Evolutionary conservation across 2,888 invertebrate genomes (phyloP).

Genomic region (Cataglyphis rosenhaueri): DNA sequence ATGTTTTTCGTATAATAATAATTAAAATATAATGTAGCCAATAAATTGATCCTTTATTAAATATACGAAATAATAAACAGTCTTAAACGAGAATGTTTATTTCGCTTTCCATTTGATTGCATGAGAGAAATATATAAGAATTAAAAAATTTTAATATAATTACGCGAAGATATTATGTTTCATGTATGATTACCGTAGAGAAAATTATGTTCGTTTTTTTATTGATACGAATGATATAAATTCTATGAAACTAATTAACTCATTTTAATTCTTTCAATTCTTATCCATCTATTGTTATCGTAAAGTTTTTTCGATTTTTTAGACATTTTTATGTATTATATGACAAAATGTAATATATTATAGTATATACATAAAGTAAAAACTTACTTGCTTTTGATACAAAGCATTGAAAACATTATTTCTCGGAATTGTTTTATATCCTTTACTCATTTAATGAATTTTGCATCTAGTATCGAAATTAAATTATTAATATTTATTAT

Average conservation of each 20-base stretch:
- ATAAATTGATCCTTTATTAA: not conserved
- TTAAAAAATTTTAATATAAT: too few species aligned
- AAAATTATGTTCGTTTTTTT: too few species aligned
- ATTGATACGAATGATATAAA: too few species aligned
- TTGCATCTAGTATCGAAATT: not conserved
- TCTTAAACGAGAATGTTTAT: not conserved
- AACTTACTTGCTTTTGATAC: not conserved
- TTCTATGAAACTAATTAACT: not conserved
- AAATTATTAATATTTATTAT: slow-evolving; percentile 13
- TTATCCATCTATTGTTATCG: not conserved
- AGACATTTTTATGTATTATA: not conserved
- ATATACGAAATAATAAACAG: not conserved
- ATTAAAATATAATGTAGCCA: not conserved
- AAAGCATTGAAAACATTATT: slow-evolving; percentile 15
- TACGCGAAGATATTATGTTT: too few species aligned
- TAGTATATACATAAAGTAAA: not conserved
- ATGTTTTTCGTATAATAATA: not conserved
- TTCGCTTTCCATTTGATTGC: too few species aligned
- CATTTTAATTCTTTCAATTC: not conserved
- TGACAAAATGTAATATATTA: not conserved
- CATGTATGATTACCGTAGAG: too few species aligned
- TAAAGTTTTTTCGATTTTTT: not conserved
- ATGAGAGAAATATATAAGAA: too few species aligned
- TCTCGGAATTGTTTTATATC: not conserved
- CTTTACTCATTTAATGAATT: not conserved